Evolutionary conservation across 2,888 invertebrate species (phyloP), one percentile per base, ranked within the genome.

Genomic region (Cyaniris semiargus): DNA sequence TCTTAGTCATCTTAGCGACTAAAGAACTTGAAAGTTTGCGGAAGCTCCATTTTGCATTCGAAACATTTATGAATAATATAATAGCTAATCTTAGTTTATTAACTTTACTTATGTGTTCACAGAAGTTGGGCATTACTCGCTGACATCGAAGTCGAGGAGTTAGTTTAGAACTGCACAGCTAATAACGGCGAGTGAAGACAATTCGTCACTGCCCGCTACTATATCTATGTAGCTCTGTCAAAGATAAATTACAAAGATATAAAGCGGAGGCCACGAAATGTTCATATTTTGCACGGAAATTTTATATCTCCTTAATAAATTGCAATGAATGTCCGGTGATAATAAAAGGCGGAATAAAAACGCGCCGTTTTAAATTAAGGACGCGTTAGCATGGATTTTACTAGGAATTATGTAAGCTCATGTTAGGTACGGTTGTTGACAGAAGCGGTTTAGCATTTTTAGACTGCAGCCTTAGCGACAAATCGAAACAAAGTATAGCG

Each of bases 91-190:
- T 38, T 71, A 71, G 38, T 38, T 38, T 38, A 34, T 70, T 70
- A 71, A 71, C 21, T 71, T 38, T 8, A 38, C 34, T 71, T 71
- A 71, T 21, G 21, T 71, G 71, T 71, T 21, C 3, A 10, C 34
- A 21, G 27, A 53, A 74, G 48, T 74, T 53, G 53, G 74, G 18
- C 38, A 44, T 10, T 72, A 18, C 27, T 53, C 13, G 48, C 48
- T 74, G 53, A 74, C 74, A 8, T 53, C 53, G 23, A 53, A 74
- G 74, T 74, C 53, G 44, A 44, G 72, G 48, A 38, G 72, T 72
- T 72, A 74, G 48, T 74, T 74, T 48, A 23, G 13, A 74, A 31
- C 74, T 74, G 31, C 53, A 48, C 31, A 53, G 72, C 44, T 44
- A 48, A 74, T 74, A 74, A 53, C n/a, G 38, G 38, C 34, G 71